Percentiles rank a stretch among this genome's conserved stretches.
Conservation (phyloP, 2,797 vertebrate species). For the Typhlichthys eigenmanni region DNA sequence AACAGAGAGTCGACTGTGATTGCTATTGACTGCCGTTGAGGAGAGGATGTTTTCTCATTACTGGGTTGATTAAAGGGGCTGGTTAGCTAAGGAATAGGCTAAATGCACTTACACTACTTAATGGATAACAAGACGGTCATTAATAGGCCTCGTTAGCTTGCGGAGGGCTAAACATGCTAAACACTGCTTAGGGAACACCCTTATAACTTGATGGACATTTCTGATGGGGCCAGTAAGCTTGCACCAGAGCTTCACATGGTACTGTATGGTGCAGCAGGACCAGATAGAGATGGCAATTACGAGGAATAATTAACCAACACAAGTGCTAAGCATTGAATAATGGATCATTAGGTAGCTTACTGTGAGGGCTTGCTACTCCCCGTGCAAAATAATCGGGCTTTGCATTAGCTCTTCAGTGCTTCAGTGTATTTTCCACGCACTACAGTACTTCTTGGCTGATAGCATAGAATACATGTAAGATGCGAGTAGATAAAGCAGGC, state of each 20-base stretch:
- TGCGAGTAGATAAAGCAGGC: slow-evolving; percentile 15
- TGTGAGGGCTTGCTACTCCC: slow-evolving; percentile 30
- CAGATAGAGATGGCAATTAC: slow-evolving; percentile 59
- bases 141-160: slow-evolving; percentile 70
- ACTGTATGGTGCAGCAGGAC: slow-evolving; percentile 41
- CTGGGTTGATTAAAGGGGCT: slow-evolving; percentile 92
- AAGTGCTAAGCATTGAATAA: slow-evolving; percentile 53
- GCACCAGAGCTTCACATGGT: slow-evolving; percentile 30
- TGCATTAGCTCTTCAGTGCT: background rate
- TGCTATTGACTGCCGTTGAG: slow-evolving; percentile 99
- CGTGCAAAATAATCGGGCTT: slow-evolving; percentile 6
- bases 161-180: slow-evolving; percentile 65
- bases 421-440: too few species aligned
- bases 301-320: slow-evolving; percentile 35
- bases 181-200: slow-evolving; percentile 33
- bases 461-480: background rate
- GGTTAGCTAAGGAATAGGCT: slow-evolving; percentile 81
- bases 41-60: slow-evolving; percentile 98
- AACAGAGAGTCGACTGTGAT: slow-evolving; percentile 92
- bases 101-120: slow-evolving; percentile 78
- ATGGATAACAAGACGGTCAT: slow-evolving; percentile 71
- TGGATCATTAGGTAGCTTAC: slow-evolving; percentile 30
- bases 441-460: too few species aligned
- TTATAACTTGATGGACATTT: slow-evolving; percentile 49
- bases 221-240: slow-evolving; percentile 60